These are phyloP conservation scores for Drosophila quinaria DNA, from an alignment of 2,888 invertebrate genomes.

Conservation along the genomic window DNA sequence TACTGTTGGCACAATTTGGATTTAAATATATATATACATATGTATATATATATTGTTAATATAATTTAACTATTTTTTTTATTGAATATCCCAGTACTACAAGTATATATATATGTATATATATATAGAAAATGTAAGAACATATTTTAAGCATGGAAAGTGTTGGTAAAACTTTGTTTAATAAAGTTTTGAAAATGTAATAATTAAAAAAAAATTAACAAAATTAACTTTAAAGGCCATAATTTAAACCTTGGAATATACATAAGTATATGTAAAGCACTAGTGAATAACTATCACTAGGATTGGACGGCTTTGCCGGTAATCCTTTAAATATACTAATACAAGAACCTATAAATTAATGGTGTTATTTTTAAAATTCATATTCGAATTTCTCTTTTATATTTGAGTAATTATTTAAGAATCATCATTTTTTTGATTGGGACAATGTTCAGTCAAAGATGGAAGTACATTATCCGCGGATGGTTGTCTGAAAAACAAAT, in stretches of 20 bases:
- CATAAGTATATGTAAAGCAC: conserved; percentile 44
- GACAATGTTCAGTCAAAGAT: conserved; percentile 86
- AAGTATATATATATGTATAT: conserved; percentile 10
- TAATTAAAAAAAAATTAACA: neutral
- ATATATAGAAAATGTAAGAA: neutral
- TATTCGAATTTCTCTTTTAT: conserved; percentile 10
- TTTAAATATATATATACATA: conserved; percentile 70
- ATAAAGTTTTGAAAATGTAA: neutral
- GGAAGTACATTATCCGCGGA: conserved; percentile 87
- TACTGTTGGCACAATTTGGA: conserved; percentile 56
- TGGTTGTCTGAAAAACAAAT: conserved; percentile 85
- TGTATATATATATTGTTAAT: neutral
- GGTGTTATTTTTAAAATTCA: conserved; percentile 15
- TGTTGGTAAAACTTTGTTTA: neutral
- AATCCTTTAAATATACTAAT: conserved; percentile 24
- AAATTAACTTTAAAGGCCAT: conserved; percentile 2
- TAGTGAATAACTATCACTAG: conserved; percentile 39
- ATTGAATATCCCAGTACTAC: too few species aligned
- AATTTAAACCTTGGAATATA: conserved; percentile 7
- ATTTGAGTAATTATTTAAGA: conserved; percentile 30
- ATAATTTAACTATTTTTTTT: too few species aligned
- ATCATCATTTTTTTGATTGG: conserved; percentile 65
- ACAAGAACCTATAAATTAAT: conserved; percentile 11
- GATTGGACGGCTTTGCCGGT: conserved; percentile 45
- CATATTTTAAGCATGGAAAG: neutral